A percentile compares a stretch with the other conserved stretches of the same genome.
phyloP scores from a whole-genome alignment of 1,140 invertebrate genomes.

The Elysia chlorotica region DNA sequence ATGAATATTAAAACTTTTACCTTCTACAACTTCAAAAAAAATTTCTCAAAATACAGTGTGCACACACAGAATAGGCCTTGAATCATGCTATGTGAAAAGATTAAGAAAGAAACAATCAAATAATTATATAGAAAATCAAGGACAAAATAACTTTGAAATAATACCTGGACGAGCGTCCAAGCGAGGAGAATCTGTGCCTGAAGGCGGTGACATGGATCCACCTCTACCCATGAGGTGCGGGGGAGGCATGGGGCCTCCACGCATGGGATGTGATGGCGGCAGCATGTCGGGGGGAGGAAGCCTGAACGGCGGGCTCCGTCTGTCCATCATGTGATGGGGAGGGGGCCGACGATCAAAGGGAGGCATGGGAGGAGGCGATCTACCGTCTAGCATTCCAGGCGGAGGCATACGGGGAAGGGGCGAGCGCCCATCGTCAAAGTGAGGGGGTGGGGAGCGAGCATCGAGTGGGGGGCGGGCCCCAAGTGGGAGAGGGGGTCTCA shows the following conservation, averaged over 20 bases:
- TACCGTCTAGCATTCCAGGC: slow-evolving; percentile 30
- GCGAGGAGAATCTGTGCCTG: slow-evolving; percentile 15
- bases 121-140: no score
- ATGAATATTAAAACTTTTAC: background rate
- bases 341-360: slow-evolving; percentile 35
- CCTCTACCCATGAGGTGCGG: slow-evolving; percentile 23
- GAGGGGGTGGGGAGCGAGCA: slow-evolving; percentile 27
- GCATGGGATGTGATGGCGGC: slow-evolving; percentile 28
- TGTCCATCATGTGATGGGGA: slow-evolving; percentile 34
- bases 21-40: background rate
- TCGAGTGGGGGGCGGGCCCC: no score
- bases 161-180: slow-evolving; percentile 9
- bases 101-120: background rate
- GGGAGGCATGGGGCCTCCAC: slow-evolving; percentile 19
- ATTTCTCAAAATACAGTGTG: background rate
- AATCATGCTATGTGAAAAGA: background rate
- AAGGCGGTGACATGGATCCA: slow-evolving; percentile 19
- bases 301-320: slow-evolving; percentile 36
- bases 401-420: slow-evolving; percentile 33
- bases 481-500: slow-evolving; percentile 25
- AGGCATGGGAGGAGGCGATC: slow-evolving; percentile 39
- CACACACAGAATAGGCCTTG: background rate
- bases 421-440: slow-evolving; percentile 30
- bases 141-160: no score
- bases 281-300: slow-evolving; percentile 39